Evolutionary conservation across 2,888 invertebrate species (phyloP), one percentile per base, ranked within the genome.

Genomic region (Plutella xylostella): DNA sequence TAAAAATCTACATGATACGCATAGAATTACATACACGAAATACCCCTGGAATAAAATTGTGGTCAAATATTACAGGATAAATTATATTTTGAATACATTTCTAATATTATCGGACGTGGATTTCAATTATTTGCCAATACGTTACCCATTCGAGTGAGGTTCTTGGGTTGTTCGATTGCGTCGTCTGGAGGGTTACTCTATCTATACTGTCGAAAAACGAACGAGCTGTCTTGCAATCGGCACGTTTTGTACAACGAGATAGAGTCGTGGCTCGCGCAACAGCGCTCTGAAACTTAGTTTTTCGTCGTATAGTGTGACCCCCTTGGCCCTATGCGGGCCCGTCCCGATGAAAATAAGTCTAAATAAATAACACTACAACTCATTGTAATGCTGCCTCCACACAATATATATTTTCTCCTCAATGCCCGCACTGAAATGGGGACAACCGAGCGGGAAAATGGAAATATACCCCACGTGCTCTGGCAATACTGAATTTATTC

Each of bases 351-450:
- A 34, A 45, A 72, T 75, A 75, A 72, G 72, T 75, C 70, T 73
- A 76, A 77, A 78, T 75, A 77, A 79, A 79, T 77, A 79, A 76
- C 73, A 66, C 62, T 68, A 70, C 72, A 65, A 60, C 68, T 54
- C 66, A 74, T 77, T 78, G 75, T 77, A 56, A 69, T 64, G 62
- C 68, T 60, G 62, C 56, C 60, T 69, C 65, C 71, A 68, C 70
- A 75, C 68, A 72, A 74, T 74, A 77, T 76, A 74, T 72, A 73
- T 74, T 77, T 72, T 65, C 66, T 55, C 62, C 60, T 70, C 72
- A 72, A 75, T 74, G 57, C 63, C 53, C 51, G 45, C 57, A 54
- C 51, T 57, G 69, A 72, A 75, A 72, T 73, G 63, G 70, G 63
- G 63, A 63, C 63, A 66, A 63, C 68, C 65, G 63, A 65, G 58